Conservation (phyloP, 2,888 invertebrate genomes). For the Caenorhabditis sp. region DNA sequence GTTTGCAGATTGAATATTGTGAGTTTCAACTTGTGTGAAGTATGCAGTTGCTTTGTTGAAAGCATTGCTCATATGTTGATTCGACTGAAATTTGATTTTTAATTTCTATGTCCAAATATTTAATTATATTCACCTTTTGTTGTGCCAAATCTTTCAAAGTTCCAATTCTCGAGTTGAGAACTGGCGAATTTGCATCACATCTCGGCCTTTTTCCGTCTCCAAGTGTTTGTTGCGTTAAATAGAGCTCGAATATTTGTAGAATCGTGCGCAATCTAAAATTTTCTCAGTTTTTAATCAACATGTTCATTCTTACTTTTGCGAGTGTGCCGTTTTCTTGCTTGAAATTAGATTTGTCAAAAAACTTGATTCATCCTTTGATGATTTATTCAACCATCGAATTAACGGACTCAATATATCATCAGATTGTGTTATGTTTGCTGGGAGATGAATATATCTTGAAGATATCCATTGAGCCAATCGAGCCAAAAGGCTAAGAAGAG, state of each 20-base stretch:
- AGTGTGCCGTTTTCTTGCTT: conserved; percentile 50
- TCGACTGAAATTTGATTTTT: conserved; percentile 27
- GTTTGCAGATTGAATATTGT: conserved; percentile 42
- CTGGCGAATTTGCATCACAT: conserved; percentile 46
- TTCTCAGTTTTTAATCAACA: not conserved
- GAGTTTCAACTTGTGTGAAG: conserved; percentile 52
- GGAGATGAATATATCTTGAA: conserved; percentile 13
- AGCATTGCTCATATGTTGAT: conserved; percentile 37
- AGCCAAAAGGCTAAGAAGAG: conserved; percentile 53
- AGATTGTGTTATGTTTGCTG: conserved; percentile 25
- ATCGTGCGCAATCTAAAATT: conserved; percentile 56
- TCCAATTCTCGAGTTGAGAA: conserved; percentile 57
- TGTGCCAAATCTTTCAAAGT: conserved; percentile 57
- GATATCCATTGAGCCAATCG: conserved; percentile 43
- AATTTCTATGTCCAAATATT: not conserved
- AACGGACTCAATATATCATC: conserved; percentile 41
- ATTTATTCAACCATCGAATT: conserved; percentile 39
- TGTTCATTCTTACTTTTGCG: conserved; percentile 35
- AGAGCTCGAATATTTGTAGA: conserved; percentile 56
- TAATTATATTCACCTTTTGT: conserved; percentile 30
- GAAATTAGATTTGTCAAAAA: conserved; percentile 40
- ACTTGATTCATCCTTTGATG: conserved; percentile 46
- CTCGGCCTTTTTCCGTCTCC: conserved; percentile 49
- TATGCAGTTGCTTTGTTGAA: conserved; percentile 51
- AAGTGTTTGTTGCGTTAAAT: conserved; percentile 57